Evolutionary conservation across 2,797 vertebrate species (phyloP), one percentile per base, ranked within the genome.

Genomic region (Acanthurus tractus): DNA sequence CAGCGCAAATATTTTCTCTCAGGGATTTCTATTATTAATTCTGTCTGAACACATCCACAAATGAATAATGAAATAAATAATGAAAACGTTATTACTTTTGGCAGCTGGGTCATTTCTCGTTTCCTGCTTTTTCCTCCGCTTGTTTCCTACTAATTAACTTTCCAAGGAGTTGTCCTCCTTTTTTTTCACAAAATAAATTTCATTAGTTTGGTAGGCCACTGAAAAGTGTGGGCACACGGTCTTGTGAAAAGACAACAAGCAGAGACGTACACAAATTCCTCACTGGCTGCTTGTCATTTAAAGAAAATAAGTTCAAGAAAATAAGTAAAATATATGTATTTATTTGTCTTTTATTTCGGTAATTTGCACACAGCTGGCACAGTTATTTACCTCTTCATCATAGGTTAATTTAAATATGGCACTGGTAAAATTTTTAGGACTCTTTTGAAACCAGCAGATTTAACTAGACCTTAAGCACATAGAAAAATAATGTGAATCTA

Each of bases 61-160:
- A 95, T 95, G 90, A 94, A 94, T 95, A 94, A 95, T 94, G 91
- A 95, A 95, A 94, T 92, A 94, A 95, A 95, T 94, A 94, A 93
- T 93, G 92, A 92, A 94, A 95, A 92, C 74, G 78, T 95, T 95
- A 94, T 94, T 94, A 92, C 92, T 93, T 94, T 94, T 95, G 93
- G 94, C 93, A 95, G 94, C 86, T 80, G 89, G 92, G 92, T 94
- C 90, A 91, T 93, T 95, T 92, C 91, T 92, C 70, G 88, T 94
- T 95, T 94, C 90, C 93, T 92, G 88, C 87, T 89, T 91, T 91
- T 90, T 88, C 91, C 81, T 81, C 83, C 8, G 83, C 89, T 90
- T 88, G 88, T 89, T 92, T 93, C 87, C 82, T 85, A 86, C 93
- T 95, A 94, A 95, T 95, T 95, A 94, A 92, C 92, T 95, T 95